Evolutionary conservation across 2,113 vertebrate genomes (phyloP).

Genomic region (Helogale parvula): DNA sequence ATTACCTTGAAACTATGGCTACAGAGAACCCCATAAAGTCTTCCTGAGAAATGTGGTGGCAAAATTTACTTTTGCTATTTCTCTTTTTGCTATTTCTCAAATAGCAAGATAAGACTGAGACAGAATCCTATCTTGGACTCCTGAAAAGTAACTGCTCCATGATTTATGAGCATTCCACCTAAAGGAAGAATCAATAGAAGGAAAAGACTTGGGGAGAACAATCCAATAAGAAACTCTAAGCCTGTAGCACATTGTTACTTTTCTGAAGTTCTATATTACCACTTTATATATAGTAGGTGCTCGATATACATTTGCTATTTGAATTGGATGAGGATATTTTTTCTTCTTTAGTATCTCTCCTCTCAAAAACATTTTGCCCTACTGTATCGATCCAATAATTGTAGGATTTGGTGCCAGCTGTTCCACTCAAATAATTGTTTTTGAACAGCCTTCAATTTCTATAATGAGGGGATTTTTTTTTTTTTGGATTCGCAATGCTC

Average conservation of each 20-base stretch:
- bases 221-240: slow-evolving; percentile 70
- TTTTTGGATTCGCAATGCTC: slow-evolving; percentile 76
- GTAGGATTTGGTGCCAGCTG: slow-evolving; percentile 48
- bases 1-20: neutral
- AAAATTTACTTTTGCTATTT: neutral
- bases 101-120: neutral
- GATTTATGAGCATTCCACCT: slow-evolving; percentile 64
- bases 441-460: slow-evolving; percentile 59
- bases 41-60: slow-evolving; percentile 16
- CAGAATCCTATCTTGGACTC: slow-evolving; percentile 27
- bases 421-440: slow-evolving; percentile 61
- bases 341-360: slow-evolving; percentile 53
- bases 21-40: neutral
- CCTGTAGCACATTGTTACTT: slow-evolving; percentile 21
- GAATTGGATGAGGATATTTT: slow-evolving; percentile 45
- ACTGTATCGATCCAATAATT: slow-evolving; percentile 50
- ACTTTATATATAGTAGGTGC: slow-evolving; percentile 21
- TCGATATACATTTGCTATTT: slow-evolving; percentile 42
- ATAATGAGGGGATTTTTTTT: too few species aligned
- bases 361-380: slow-evolving; percentile 24
- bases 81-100: neutral
- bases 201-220: slow-evolving; percentile 50
- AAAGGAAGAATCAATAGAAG: slow-evolving; percentile 63
- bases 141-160: slow-evolving; percentile 48
- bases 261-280: slow-evolving; percentile 39